phyloP scores from a whole-genome alignment of 2,797 vertebrate species.

The Caiman crocodilus region DNA sequence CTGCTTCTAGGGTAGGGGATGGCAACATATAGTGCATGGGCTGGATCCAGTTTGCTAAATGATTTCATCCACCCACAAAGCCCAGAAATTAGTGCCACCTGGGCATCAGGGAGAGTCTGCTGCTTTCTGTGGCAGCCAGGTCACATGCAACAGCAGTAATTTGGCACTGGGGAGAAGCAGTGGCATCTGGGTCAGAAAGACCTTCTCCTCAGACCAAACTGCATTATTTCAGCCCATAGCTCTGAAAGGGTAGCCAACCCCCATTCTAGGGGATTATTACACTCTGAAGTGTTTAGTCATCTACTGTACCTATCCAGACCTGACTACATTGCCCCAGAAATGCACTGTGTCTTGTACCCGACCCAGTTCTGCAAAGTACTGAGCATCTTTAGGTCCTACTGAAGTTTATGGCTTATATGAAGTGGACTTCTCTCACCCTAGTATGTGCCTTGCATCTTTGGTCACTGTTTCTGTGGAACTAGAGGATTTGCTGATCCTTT shows the following conservation, averaged over 20 bases:
- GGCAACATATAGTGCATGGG: background rate
- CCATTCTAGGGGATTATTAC: background rate
- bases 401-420: background rate
- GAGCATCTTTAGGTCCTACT: too few relatives aligned
- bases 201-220: too few relatives aligned
- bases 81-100: too few relatives aligned
- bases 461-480: background rate
- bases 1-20: background rate
- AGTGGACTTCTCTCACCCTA: background rate
- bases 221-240: too few relatives aligned
- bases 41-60: background rate
- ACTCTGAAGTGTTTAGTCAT: background rate
- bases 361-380: too few relatives aligned
- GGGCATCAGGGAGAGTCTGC: too few relatives aligned
- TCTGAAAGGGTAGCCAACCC: too few relatives aligned
- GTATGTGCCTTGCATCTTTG: background rate
- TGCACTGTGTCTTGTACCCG: background rate
- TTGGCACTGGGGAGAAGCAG: too few relatives aligned
- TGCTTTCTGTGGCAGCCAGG: too few relatives aligned
- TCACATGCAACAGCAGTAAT: too few relatives aligned
- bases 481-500: background rate
- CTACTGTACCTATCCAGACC: too few relatives aligned
- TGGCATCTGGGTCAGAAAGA: too few relatives aligned
- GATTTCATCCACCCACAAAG: rapidly evolving
- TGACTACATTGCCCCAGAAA: background rate